Conservation (phyloP, 2,888 invertebrate species). For the Ophonus ardosiacus region DNA sequence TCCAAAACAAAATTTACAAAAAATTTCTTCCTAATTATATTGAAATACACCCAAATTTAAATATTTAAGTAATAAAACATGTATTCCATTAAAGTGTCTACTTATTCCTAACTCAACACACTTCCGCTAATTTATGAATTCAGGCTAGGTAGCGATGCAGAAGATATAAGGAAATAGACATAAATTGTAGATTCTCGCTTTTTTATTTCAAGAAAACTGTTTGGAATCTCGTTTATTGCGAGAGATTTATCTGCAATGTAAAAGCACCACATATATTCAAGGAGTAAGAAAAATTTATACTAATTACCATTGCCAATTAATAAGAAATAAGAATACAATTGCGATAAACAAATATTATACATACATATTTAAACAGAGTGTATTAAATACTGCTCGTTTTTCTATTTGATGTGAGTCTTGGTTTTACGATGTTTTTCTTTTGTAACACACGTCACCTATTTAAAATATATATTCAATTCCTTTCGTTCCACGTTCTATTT, state of each 20-base stretch:
- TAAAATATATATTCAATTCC: not conserved
- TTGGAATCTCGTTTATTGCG: not conserved
- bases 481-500: not conserved
- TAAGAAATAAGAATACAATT: not conserved
- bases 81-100: not conserved
- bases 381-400: not conserved
- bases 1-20: not conserved
- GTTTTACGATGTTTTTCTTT: not conserved
- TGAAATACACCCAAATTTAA: not conserved
- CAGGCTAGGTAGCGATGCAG: not conserved
- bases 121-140: not conserved
- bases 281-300: constrained; percentile 9
- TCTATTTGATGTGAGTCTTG: not conserved
- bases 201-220: not conserved
- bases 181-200: not conserved
- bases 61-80: not conserved
- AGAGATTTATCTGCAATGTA: constrained; percentile 15
- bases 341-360: not conserved
- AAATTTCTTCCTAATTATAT: not conserved
- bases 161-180: not conserved
- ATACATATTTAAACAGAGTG: not conserved
- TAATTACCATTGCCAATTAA: constrained; percentile 44
- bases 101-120: not conserved
- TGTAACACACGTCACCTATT: not conserved
- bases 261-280: constrained; percentile 1